Evolutionary conservation across 2,797 vertebrate species (phyloP).

Genomic region (Graptemys geographica): DNA sequence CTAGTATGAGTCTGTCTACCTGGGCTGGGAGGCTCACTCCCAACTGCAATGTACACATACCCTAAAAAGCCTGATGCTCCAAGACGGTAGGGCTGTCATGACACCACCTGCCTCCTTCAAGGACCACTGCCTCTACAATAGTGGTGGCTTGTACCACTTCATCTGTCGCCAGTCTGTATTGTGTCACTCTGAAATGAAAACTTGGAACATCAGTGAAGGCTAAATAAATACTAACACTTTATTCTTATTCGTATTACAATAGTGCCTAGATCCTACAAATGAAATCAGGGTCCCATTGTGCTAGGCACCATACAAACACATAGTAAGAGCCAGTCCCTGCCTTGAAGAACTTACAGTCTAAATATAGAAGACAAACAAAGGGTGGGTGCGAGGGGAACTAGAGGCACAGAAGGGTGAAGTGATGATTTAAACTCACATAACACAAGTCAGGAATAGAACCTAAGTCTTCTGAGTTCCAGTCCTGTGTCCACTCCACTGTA

Average conservation of each 20-base stretch:
- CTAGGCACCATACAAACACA: not conserved
- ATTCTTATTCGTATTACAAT: not conserved
- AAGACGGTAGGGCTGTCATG: not conserved
- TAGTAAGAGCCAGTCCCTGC: not conserved
- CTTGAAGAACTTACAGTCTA: not conserved
- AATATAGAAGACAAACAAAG: not conserved
- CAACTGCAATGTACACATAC: not conserved
- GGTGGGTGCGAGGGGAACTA: not conserved
- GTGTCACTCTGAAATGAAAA: not conserved
- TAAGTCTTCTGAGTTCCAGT: not conserved
- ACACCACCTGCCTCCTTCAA: not conserved
- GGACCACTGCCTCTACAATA: not conserved
- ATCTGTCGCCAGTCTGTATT: not conserved
- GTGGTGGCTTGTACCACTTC: not conserved
- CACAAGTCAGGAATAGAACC: not conserved
- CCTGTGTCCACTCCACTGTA: not conserved
- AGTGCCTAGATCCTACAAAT: not conserved
- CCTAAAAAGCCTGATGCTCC: not conserved
- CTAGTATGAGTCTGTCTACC: not conserved
- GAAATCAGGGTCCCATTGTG: not conserved
- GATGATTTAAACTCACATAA: not conserved
- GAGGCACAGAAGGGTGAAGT: not conserved
- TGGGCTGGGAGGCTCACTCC: not conserved
- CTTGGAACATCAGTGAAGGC: not conserved
- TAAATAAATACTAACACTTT: not conserved